phyloP scores from a whole-genome alignment of 2,888 invertebrate species.

The Callinectes sapidus region DNA sequence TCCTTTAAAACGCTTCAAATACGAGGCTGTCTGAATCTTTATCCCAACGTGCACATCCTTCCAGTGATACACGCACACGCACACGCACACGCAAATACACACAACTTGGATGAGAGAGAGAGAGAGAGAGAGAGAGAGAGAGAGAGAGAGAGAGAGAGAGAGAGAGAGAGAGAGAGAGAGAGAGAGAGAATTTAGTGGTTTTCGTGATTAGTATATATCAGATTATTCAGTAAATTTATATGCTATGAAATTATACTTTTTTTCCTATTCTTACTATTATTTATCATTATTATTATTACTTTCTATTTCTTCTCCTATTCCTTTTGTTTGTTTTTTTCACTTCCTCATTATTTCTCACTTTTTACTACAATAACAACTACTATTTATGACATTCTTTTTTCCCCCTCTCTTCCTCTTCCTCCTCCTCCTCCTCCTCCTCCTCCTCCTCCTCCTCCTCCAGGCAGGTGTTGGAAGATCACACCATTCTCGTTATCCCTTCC shows the following conservation, averaged over 20 bases:
- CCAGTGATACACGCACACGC: no score
- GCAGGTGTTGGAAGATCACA: slow-evolving; percentile 14
- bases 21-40: neutral
- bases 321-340: no score
- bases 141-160: no score
- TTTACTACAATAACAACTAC: neutral
- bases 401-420: neutral
- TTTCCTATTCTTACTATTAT: no score
- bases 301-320: no score
- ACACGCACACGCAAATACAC: no score
- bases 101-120: no score
- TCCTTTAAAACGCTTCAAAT: neutral
- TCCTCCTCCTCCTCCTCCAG: neutral
- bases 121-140: no score
- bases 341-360: no score
- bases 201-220: neutral
- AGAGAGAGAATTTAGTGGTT: no score
- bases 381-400: neutral
- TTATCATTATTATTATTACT: no score
- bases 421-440: neutral
- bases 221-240: neutral
- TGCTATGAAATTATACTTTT: neutral
- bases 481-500: slow-evolving; percentile 11
- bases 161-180: no score
- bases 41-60: neutral